Percentiles rank a stretch among this genome's conserved stretches.
phyloP scores from a whole-genome alignment of 2,888 invertebrate species.

The Netelia inedita region DNA sequence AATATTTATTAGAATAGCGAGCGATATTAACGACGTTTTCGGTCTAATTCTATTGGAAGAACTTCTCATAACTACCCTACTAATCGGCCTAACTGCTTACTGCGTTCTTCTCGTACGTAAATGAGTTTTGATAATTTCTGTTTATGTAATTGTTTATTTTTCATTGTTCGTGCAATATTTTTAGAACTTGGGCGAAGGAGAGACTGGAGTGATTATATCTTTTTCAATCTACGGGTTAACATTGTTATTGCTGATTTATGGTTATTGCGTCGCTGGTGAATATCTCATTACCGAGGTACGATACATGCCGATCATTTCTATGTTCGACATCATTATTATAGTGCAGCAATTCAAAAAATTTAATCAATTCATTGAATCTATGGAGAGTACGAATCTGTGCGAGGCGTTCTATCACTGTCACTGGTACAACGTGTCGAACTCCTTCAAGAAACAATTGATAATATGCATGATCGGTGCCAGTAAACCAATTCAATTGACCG shows the following conservation, averaged over 20 bases:
- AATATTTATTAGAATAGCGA: constrained; percentile 25
- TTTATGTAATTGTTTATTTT: background rate
- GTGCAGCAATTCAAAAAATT: background rate
- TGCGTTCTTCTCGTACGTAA: constrained; percentile 52
- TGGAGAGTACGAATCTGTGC: constrained; percentile 35
- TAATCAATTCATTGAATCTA: background rate
- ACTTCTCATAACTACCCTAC: constrained; percentile 53
- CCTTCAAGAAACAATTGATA: constrained; percentile 62
- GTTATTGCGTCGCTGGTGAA: constrained; percentile 66
- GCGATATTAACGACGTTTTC: constrained; percentile 49
- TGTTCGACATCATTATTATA: background rate
- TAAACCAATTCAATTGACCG: constrained; percentile 56
- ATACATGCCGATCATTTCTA: background rate
- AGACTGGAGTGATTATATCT: constrained; percentile 48
- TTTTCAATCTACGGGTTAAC: constrained; percentile 51
- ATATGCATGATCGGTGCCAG: constrained; percentile 65
- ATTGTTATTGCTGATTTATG: constrained; percentile 61
- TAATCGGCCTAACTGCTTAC: constrained; percentile 61
- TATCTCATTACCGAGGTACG: constrained; percentile 64
- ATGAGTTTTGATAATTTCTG: background rate
- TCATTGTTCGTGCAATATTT: background rate
- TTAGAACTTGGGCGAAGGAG: constrained; percentile 51
- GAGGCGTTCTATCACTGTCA: constrained; percentile 32
- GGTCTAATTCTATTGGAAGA: constrained; percentile 50
- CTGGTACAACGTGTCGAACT: constrained; percentile 25